Evolutionary conservation across 1,140 invertebrate species (phyloP), one percentile per base, ranked within the genome.

Genomic region (Drosophila tani): DNA sequence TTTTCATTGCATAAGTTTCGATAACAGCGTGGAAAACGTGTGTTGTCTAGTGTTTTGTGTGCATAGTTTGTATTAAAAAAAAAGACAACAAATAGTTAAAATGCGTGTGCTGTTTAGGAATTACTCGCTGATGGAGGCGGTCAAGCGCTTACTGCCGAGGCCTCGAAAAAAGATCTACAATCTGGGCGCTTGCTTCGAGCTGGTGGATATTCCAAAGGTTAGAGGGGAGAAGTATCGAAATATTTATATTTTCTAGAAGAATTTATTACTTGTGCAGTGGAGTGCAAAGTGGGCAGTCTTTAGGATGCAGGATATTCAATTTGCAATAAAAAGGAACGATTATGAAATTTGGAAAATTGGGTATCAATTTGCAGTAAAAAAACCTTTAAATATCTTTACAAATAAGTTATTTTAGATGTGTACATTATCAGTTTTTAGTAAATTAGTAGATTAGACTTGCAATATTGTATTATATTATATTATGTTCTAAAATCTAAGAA

Each of bases 1-100:
- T 88, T 70, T 58, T 50, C 51, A 78, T 87, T 87, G 63, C 84
- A 84, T 87, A 87, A 87, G 65, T 81, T 64, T 75, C 84, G 84
- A 87, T 90, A 87, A 75, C 73, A 49, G 21, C 41, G 47, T 32
- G 69, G 65, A 73, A 60, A 82, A 80, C 68, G 51, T 64, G 35
- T 56, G 47, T 66, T 77, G 71, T 69, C 53, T 55, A 50, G 57
- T 75, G 66, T 62, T 80, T 71, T 65, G 35, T 74, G 56, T 78
- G 50, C 66, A 73, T 63, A 56, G 53, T 70, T 75, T 74, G 51
- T 81, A 79, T 68, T 69, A 76, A 79, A 84, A 67, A 35, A 65
- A 43, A 41, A 24, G 59, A 24, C 40, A 12, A 32, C 9, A 49
- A 55, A 46, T 59, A 40, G 4, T 43, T 38, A 8, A 50, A 27